Evolutionary conservation across 1,140 invertebrate species (phyloP).

Genomic region (Oscheius sp.): DNA sequence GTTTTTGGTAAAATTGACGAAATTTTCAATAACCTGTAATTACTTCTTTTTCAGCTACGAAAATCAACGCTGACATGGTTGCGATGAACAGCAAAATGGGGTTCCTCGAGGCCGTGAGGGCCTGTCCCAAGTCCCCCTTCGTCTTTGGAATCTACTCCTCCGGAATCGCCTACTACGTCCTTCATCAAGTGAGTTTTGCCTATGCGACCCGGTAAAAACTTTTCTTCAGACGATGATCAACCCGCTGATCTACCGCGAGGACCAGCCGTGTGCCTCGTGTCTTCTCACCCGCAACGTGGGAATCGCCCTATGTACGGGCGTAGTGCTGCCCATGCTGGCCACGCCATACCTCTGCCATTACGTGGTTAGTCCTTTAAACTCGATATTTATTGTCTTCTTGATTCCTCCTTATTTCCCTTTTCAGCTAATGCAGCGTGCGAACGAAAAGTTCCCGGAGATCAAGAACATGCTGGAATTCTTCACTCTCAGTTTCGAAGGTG

Average conservation of each 20-base stretch:
- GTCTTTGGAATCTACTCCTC: conserved; percentile 15
- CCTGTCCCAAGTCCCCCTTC: conserved; percentile 22
- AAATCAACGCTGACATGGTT: conserved; percentile 32
- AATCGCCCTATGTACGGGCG: conserved; percentile 18
- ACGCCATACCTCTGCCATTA: conserved; percentile 22
- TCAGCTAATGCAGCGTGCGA: background rate
- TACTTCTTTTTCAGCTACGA: conserved; percentile 9
- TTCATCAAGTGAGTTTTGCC: conserved; percentile 8
- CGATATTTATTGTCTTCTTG: too few species aligned
- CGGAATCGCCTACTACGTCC: conserved; percentile 16
- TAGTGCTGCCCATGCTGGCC: conserved; percentile 16
- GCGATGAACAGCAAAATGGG: conserved; percentile 1
- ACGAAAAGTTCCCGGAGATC: background rate
- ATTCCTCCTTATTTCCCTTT: too few species aligned
- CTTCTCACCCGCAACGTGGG: conserved; percentile 7
- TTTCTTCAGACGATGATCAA: conserved; percentile 1
- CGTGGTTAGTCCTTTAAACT: conserved; percentile 6
- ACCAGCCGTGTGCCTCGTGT: conserved; percentile 8
- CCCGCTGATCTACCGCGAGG: conserved; percentile 6
- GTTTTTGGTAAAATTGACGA: background rate
- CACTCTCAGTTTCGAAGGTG: background rate
- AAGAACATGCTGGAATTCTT: conserved; percentile 1
- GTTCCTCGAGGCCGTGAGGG: conserved; percentile 9
- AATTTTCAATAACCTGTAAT: background rate
- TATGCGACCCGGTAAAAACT: background rate